phyloP scores from a whole-genome alignment of 1,140 invertebrate species.

The Bombus balteatus region DNA sequence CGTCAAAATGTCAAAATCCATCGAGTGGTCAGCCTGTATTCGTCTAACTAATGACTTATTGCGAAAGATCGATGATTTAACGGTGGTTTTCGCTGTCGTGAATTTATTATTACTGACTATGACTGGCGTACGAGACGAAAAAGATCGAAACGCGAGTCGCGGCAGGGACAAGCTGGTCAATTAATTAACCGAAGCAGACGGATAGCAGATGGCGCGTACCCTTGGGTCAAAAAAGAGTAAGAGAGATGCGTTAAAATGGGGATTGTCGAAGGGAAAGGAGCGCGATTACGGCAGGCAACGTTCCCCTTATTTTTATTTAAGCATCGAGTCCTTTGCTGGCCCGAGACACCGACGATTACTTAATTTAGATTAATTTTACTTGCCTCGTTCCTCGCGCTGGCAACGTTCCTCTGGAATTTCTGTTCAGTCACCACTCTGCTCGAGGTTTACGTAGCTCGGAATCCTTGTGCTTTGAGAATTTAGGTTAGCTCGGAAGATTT shows the following conservation, averaged over 20 bases:
- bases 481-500: not conserved
- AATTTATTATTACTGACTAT: slow-evolving; percentile 33
- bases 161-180: slow-evolving; percentile 58
- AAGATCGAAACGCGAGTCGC: slow-evolving; percentile 53
- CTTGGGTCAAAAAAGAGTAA: not conserved
- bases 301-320: not conserved
- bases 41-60: slow-evolving; percentile 9
- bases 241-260: not conserved
- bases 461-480: not conserved
- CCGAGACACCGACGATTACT: slow-evolving; percentile 49
- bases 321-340: slow-evolving; percentile 29
- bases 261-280: too few relatives aligned
- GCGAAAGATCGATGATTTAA: slow-evolving; percentile 16
- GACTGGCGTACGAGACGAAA: slow-evolving; percentile 3
- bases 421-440: not conserved
- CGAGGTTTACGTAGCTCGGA: too few relatives aligned
- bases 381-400: slow-evolving; percentile 35
- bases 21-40: not conserved
- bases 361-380: slow-evolving; percentile 64
- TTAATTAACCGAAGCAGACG: slow-evolving; percentile 62
- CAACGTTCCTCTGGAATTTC: slow-evolving; percentile 25
- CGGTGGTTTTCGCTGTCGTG: slow-evolving; percentile 7
- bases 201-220: slow-evolving; percentile 61
- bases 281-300: not conserved
- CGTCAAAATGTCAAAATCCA: not conserved